Evolutionary conservation across 2,797 vertebrate species (phyloP).

Genomic region (Galago senegalensis): DNA sequence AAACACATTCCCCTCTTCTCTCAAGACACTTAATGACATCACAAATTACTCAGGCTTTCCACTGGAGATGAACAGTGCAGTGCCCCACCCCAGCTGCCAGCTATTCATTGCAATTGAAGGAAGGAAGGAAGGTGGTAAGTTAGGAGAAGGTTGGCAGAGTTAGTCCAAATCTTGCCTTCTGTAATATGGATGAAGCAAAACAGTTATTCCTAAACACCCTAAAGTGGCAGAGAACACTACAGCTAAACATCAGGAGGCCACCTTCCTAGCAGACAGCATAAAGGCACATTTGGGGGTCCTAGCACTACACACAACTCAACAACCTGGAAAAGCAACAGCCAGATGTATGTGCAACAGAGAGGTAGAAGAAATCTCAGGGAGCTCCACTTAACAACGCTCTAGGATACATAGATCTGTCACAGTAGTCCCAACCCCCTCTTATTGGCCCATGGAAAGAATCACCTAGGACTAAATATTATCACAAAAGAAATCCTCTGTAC

Average conservation of each 20-base stretch:
- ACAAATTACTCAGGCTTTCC: slow-evolving; percentile 60
- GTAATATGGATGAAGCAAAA: not conserved
- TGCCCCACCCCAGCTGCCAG: slow-evolving; percentile 4
- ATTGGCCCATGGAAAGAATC: slow-evolving; percentile 7
- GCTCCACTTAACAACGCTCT: not conserved
- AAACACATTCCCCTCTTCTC: not conserved
- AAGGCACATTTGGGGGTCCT: not conserved
- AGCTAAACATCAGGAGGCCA: not conserved
- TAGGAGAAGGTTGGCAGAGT: slow-evolving; percentile 3
- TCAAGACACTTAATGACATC: slow-evolving; percentile 28
- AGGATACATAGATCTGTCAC: not conserved
- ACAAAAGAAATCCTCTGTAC: slow-evolving; percentile 47
- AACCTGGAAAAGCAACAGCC: not conserved
- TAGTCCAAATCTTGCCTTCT: slow-evolving; percentile 16
- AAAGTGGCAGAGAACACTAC: not conserved
- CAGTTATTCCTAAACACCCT: not conserved
- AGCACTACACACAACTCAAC: not conserved
- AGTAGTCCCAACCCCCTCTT: not conserved
- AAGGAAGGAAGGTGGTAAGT: not conserved
- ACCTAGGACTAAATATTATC: slow-evolving; percentile 34
- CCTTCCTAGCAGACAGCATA: not conserved
- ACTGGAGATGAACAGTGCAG: slow-evolving; percentile 23
- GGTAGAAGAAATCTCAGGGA: not conserved
- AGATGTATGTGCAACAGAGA: not conserved
- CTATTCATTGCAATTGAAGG: not conserved